Evolutionary conservation across 1,140 invertebrate species (phyloP), one percentile per base, ranked within the genome.

Genomic region (Hypothenemus hampei): DNA sequence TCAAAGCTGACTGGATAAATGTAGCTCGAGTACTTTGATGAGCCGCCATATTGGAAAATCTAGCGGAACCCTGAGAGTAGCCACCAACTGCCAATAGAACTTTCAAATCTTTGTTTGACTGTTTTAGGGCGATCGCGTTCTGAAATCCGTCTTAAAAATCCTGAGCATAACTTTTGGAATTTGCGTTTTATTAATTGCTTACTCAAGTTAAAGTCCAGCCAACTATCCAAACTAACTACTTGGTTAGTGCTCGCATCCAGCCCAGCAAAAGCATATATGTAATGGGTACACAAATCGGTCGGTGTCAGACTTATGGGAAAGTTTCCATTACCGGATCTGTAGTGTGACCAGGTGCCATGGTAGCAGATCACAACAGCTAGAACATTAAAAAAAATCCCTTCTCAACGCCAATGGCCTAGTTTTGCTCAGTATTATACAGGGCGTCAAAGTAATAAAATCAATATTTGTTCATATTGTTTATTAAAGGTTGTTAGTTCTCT

Each of bases 41-140:
- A 6, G 62, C 51, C 4, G 65, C 63, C 22, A 79, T 77, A 26
- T 65, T 58, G 0, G 84, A 86, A 68, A 81, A 88, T 54, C 78
- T 84, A 3, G 69, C 70, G 0, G 83, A 85, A 48, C 84, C 84
- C 69, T 87, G 83, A 63, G 82, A 85, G 85, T 86, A 90, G 8
- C 87, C 87, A 7, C 87, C 87, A 23, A 91, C 78, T 7, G 84
- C 84, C 6, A 88, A 60, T 35, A 89, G 58, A 0, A 83, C 80
- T 68, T 86, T 87, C 4, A 87, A 62, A 4, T 77, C 73, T 0
- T 81, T 75, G 72, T 87, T 87, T 44, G 71, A 67, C 4, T 74
- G 57, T 64, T 84, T 86, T 13, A 89, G 69, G 0, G 1, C 1
- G n/a, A 3, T 18, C 8, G 11, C n/a, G n/a, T n/a, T n/a, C n/a